Base-by-base conservation (phyloP, 2,113 vertebrate species). In the Manacus vitellinus region DNA sequence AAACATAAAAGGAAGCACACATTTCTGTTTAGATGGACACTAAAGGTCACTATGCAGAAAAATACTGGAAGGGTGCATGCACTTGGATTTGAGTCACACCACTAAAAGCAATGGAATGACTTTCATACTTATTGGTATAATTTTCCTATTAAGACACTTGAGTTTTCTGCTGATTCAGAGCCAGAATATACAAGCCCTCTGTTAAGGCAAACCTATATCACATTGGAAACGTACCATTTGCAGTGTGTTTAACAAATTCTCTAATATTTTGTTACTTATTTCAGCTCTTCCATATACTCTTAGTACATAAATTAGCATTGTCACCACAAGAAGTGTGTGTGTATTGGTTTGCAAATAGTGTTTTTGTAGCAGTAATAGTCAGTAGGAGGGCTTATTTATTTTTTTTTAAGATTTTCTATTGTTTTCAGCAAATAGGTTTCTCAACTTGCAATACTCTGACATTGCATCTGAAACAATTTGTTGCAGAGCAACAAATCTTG, bases 101-200 rank as follows among this genome's bases (percentile, higher is more conserved):
- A 68, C 61, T 72, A 39, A 92, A 95, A 94, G 95, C 89, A 76
- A 24, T 94, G 35, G 65, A 81, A 85, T 87, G 0, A 65, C 66
- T 92, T 89, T 56, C 68, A 65, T 65, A 75, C 28, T 95, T 84
- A 71, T 21, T 84, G 55, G 47, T 74, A 21, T 81, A 91, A 94
- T 95, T 95, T 77, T 94, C 39, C 76, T 86, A n/a, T 84, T 94
- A 93, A 89, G 86, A 92, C 46, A 82, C 58, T 83, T 67, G 75
- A 94, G 88, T 90, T 67, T 91, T 91, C 58, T 92, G 61, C 73
- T 92, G 89, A 79, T 68, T 81, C 86, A 75, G 80, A 85, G 87
- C 65, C 89, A 81, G 27, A 72, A 51, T 23, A 22, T 8, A 35
- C 23, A 86, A 76, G 59, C 33, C 11, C 4, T 5, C 22, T 78